These are phyloP conservation scores for Gracilinanus agilis DNA, from an alignment of 2,113 vertebrate species.

Conservation along the genomic window DNA sequence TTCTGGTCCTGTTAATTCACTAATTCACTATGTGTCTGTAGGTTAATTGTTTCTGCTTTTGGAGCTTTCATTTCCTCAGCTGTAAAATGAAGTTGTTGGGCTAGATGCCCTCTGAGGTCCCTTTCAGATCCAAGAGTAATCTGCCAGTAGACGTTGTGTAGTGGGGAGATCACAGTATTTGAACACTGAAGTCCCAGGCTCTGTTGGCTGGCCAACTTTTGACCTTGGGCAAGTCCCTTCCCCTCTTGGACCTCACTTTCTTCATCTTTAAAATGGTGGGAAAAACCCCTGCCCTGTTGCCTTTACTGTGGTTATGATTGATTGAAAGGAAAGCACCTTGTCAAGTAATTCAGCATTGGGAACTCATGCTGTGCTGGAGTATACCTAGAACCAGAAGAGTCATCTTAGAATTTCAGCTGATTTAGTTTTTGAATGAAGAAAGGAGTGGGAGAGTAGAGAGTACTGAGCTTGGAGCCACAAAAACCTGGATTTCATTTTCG, in stretches of 20 bases:
- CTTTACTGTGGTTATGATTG: not conserved
- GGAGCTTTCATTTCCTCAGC: not conserved
- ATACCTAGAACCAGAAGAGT: not conserved
- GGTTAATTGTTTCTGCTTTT: not conserved
- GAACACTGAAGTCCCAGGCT: not conserved
- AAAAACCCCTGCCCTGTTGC: not conserved
- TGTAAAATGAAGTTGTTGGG: not conserved
- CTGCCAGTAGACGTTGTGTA: not conserved
- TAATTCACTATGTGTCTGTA: not conserved
- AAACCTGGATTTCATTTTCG: not conserved
- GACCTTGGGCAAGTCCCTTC: too few species aligned
- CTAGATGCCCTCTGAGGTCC: not conserved
- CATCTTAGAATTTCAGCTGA: not conserved
- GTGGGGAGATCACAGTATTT: not conserved
- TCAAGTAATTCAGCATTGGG: not conserved
- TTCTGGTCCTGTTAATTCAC: not conserved
- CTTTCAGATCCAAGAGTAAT: not conserved
- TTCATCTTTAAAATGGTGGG: not conserved
- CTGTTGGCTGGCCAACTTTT: not conserved
- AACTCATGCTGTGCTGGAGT: not conserved
- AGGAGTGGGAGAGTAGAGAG: not conserved
- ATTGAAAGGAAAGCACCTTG: not conserved
- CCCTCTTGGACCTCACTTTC: not conserved
- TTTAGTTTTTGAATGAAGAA: not conserved
- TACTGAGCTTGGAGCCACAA: not conserved